phyloP scores from a whole-genome alignment of 2,113 vertebrate genomes.

The Sturnira hondurensis region DNA sequence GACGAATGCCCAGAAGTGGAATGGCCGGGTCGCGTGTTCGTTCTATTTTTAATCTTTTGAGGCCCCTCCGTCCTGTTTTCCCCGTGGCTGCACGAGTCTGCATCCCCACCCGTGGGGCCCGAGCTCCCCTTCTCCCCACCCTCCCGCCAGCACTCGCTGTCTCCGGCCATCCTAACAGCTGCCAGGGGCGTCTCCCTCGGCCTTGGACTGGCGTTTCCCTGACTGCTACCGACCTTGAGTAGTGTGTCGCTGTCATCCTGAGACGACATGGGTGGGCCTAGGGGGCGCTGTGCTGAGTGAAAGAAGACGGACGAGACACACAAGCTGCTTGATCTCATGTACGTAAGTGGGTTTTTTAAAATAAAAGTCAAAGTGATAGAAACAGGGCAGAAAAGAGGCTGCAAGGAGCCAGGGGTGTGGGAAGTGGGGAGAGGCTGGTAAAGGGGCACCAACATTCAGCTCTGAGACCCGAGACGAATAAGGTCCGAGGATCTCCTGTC shows the following conservation, averaged over 20 bases:
- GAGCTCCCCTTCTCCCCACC: not conserved
- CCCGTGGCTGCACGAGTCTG: accelerated
- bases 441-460: not conserved
- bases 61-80: not conserved
- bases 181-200: not conserved
- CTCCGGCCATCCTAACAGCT: no score
- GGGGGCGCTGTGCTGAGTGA: not conserved
- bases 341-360: not conserved
- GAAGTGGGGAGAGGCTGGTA: not conserved
- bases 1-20: no score
- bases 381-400: not conserved
- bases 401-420: not conserved
- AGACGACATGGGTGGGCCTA: not conserved
- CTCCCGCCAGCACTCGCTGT: not conserved
- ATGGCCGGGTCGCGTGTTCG: no score
- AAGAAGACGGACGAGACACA: not conserved
- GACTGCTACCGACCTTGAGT: not conserved
- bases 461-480: not conserved
- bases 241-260: not conserved
- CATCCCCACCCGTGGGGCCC: accelerated
- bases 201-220: not conserved
- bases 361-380: not conserved
- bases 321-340: not conserved
- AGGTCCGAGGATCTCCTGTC: not conserved
- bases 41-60: no score